Base-by-base conservation (phyloP, 2,888 invertebrate genomes). In the Dryomyza anilis region DNA sequence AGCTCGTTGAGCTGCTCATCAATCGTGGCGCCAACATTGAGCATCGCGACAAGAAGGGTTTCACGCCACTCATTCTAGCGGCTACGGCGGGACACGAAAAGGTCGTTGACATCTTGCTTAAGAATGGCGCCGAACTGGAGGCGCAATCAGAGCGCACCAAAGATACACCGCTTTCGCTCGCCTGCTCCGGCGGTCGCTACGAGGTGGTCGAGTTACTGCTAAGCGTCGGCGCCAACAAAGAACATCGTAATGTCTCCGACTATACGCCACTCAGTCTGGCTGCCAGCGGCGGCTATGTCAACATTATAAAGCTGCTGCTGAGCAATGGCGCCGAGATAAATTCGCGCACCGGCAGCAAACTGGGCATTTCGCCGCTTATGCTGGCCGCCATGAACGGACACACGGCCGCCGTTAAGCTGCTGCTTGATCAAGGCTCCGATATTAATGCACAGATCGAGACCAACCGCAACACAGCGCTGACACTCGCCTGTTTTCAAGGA, bases 371-470 rank as follows among this genome's bases (percentile, higher is more conserved):
- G 1, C 99, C 99, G 4, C 87, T 99, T 62, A 99, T 99, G 99
- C 84, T 99, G 78, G 98, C 98, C 19, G 96, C 98, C 25, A 99
- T 99, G 98, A 99, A 99, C 86, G 98, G 98, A 0, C 95, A 96
- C 80, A 91, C 92, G 78, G 94, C 95, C 67, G 98, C 98, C 48
- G 98, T 98, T 50, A 93, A 95, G 77, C 85, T 98, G 68, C 86
- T 99, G 65, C 87, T 99, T 65, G 98, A 99, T 84, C 95, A 95
- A 90, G 98, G 98, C 71, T 96, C 96, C 76, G 99, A 99, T 83
- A 99, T 99, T 76, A 99, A 99, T 86, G 98, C 99, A 71, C 96
- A 96, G 86, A 99, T 99, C 76, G 99, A 99, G 86, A 99, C 99
- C 46, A 99, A 99, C 84, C 88, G 98, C 65, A 99, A 99, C 84